phyloP scores from a whole-genome alignment of 2,113 vertebrate species.

The Dendrocopos noguchii region DNA sequence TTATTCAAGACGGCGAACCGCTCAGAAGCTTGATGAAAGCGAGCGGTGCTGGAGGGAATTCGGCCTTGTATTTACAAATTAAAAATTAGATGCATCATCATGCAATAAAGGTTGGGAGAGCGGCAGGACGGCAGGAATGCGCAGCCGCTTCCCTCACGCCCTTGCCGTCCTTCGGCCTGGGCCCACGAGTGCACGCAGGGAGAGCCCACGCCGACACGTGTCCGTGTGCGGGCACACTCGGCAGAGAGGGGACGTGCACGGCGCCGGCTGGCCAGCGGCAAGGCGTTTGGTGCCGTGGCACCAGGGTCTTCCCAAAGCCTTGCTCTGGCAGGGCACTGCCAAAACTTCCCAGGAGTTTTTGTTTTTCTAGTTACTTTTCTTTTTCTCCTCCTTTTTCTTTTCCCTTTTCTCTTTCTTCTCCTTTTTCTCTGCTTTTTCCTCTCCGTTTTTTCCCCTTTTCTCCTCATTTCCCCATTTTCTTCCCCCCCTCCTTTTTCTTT shows the following conservation, averaged over 20 bases:
- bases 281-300: not conserved
- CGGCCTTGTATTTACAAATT: conserved; percentile 82
- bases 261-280: not conserved
- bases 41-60: conserved; percentile 79
- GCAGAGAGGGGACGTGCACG: not conserved
- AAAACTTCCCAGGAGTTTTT: not conserved
- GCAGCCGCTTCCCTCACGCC: conserved; percentile 40
- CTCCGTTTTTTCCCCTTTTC: too few species aligned
- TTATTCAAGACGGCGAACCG: conserved; percentile 93
- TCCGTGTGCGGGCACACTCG: not conserved
- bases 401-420: too few species aligned
- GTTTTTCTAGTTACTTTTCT: too few species aligned
- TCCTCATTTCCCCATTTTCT: not conserved
- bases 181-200: not conserved
- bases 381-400: too few species aligned
- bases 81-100: conserved; percentile 80
- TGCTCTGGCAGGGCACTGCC: not conserved
- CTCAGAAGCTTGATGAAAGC: conserved; percentile 83
- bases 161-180: conserved; percentile 24
- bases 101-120: conserved; percentile 57
- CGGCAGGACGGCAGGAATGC: not conserved
- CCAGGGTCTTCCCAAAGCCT: not conserved
- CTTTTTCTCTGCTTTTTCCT: too few species aligned
- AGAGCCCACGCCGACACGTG: not conserved
- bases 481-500: too few species aligned